A percentile compares a stretch with the other conserved stretches of the same genome.
Conservation (phyloP, 2,113 vertebrate genomes). For the Plotosus lineatus region DNA sequence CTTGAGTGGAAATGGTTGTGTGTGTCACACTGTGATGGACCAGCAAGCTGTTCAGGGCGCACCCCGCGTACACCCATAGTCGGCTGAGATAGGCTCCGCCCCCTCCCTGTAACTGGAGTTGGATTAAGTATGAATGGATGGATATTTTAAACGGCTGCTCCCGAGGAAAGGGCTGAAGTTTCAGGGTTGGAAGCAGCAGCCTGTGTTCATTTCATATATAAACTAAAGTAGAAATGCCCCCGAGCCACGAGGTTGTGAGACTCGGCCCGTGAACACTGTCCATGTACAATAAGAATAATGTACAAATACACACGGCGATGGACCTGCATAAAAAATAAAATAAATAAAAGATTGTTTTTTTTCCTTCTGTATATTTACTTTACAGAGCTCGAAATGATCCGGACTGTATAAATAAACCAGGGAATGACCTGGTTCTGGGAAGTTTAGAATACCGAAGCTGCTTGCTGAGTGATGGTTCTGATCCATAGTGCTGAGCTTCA, state of each 20-base stretch:
- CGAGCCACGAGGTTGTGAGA: constrained; percentile 20
- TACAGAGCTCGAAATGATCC: constrained; percentile 13
- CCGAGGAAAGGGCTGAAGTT: background rate
- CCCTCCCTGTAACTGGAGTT: no score
- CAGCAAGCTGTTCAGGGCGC: no score
- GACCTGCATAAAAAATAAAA: background rate
- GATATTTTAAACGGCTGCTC: background rate
- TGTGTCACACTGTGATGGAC: no score
- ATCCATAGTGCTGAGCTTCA: background rate
- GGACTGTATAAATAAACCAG: constrained; percentile 30
- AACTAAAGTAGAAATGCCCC: constrained; percentile 10
- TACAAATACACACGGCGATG: constrained; percentile 27
- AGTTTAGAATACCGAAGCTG: background rate
- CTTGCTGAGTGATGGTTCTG: constrained; percentile 10
- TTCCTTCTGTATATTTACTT: constrained; percentile 46
- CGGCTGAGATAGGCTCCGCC: no score
- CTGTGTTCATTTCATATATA: constrained; percentile 16
- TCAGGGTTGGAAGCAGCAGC: background rate
- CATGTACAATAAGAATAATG: constrained; percentile 17
- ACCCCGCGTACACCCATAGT: no score
- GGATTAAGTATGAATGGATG: background rate
- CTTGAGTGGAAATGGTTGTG: no score
- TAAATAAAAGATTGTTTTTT: constrained; percentile 11
- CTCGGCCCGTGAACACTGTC: constrained; percentile 35
- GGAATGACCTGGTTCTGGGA: background rate